Conservation (phyloP, 2,888 invertebrate genomes). For the Agriopis leucophaearia region DNA sequence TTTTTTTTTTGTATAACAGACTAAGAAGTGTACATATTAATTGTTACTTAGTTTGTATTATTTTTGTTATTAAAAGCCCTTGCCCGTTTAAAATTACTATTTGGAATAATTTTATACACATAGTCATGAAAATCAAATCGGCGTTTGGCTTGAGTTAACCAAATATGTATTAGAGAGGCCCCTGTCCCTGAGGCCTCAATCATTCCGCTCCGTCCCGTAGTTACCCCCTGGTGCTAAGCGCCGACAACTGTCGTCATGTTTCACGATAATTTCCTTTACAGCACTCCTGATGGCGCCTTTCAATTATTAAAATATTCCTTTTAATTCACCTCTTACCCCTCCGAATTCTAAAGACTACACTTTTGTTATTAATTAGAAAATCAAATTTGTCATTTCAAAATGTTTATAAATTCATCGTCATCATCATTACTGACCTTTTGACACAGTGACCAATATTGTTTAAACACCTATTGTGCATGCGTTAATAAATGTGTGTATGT, state of each 20-base stretch:
- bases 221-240: constrained; percentile 50
- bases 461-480: no score
- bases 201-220: constrained; percentile 4
- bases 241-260: constrained; percentile 62
- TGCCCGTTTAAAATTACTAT: no score
- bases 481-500: no score
- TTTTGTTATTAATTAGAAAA: constrained; percentile 33
- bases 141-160: neutral
- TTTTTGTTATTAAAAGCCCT: no score
- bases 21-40: no score
- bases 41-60: no score
- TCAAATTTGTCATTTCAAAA: constrained; percentile 11
- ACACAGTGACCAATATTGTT: no score
- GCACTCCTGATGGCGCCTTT: constrained; percentile 43
- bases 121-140: neutral
- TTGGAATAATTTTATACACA: no score
- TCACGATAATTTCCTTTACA: constrained; percentile 47
- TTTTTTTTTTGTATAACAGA: no score
- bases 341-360: constrained; percentile 27
- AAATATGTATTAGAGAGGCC: constrained; percentile 2
- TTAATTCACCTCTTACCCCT: constrained; percentile 31
- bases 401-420: neutral
- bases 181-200: constrained; percentile 5
- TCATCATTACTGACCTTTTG: neutral
- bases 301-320: constrained; percentile 47